phyloP scores from a whole-genome alignment of 2,113 vertebrate genomes.

The Gasterosteus nipponicus region DNA sequence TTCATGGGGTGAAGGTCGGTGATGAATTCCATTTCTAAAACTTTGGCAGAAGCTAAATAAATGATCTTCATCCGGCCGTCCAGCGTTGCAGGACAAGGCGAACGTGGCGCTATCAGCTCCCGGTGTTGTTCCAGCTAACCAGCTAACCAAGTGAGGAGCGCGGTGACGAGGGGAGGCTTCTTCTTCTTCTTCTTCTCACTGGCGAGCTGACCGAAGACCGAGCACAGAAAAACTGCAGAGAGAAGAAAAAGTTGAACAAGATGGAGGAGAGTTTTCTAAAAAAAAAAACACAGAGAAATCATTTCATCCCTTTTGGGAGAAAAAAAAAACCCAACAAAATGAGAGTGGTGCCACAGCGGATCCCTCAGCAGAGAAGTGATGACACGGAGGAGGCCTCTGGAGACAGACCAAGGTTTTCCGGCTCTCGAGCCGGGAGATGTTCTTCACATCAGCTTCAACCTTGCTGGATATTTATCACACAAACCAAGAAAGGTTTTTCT shows the following conservation, averaged over 20 bases:
- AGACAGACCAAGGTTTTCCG: slow-evolving; percentile 24
- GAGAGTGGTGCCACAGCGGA: slow-evolving; percentile 10
- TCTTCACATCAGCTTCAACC: no score
- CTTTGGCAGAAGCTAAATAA: not conserved
- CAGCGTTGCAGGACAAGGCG: no score
- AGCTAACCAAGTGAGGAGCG: slow-evolving; percentile 18
- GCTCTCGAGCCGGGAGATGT: not conserved
- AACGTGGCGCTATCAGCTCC: no score
- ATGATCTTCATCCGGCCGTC: not conserved
- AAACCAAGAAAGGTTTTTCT: no score
- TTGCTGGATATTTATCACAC: no score
- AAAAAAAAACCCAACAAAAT: not conserved
- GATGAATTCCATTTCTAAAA: no score
- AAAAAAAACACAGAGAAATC: slow-evolving; percentile 16
- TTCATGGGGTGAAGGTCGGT: not conserved
- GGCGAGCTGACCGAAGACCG: not conserved
- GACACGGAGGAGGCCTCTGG: slow-evolving; percentile 20
- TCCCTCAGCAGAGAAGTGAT: slow-evolving; percentile 38
- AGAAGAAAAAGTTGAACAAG: not conserved
- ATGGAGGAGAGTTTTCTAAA: slow-evolving; percentile 12
- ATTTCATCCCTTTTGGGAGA: slow-evolving; percentile 48
- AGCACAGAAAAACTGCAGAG: not conserved
- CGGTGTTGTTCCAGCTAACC: not conserved
- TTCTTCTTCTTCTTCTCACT: not conserved
- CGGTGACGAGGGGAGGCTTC: slow-evolving; percentile 17